Base-by-base conservation (phyloP, 2,888 invertebrate species). In the Epistrophe eligans region DNA sequence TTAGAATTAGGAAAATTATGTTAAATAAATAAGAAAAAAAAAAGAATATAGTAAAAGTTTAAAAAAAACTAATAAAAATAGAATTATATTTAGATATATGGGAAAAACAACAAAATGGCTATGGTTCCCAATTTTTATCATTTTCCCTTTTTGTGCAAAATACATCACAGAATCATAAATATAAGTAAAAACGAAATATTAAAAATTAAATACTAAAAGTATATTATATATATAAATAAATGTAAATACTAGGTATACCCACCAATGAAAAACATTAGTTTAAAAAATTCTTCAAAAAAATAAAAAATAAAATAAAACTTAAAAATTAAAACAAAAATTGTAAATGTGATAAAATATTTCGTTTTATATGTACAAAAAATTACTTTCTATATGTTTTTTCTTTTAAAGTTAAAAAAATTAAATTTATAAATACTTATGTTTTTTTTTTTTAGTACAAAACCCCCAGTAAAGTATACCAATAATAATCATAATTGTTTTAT, bases 301-400 rank as follows among this genome's bases (percentile, higher is more conserved):
- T 24, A 64, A 38, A 10, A 38, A 40, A 40, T 0, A 32, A 32
- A 24, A 13, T 11, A 55, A 48, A 17, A 48, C 24, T 24, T 1
- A 38, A 24, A 64, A 52, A 35, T 1, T 58, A 24, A 64, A 52
- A 35, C 17, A 67, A 80, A 80, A 77, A 43, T 38, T 80, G 80
- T 84, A 80, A 80, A 77, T 84, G 84, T 84, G 84, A 84, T 84
- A 84, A 72, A 76, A 40, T 71, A 57, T 24, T 73, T 60, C 62
- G 32, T 79, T 84, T 32, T 50, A 24, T 50, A 24, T 66, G 9
- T 64, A 9, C 19, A 24, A 19, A 15, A 64, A 62, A 13, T 43
- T 43, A 17, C 9, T 8, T 64, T 62, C n/a, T 43, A 13, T 40
- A 13, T 45, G 0, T 15, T 43, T 43, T 45, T 28, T n/a, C 32